Base-by-base conservation (phyloP, 2,888 invertebrate genomes). In the Torymus auratus region DNA sequence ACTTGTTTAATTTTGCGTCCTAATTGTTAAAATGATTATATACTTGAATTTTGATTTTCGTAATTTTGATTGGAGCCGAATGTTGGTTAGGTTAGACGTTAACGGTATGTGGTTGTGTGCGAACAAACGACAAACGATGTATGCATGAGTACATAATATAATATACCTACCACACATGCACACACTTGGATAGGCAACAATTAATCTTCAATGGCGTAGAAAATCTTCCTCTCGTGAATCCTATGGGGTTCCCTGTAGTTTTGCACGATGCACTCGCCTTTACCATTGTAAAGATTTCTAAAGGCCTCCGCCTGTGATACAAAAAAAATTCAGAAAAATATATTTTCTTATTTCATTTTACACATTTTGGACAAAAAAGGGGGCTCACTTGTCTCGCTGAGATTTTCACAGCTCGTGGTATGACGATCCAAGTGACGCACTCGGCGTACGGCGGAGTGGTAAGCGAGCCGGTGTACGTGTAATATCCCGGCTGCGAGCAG, bases 181-280 rank as follows among this genome's bases (percentile, higher is more conserved):
- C 1, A 41, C 7, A n/a, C n/a, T n/a, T n/a, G n/a, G n/a, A 41
- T 10, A 10, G 7, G 7, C 41, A 41, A 41, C 41, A 55, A 50
- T 41, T n/a, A 52, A 12, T 13, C 55, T 4, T 73, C 67, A 14
- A 41, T 23, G 3, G 68, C 82, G 23, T 28, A 72, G 17, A 69
- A 78, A 17, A 78, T 60, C 20, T 79, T 82, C 14, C 82, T 53
- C 0, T 72, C 88, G n/a, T 87, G 88, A 3, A 89, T 86, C 1
- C 92, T 91, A 86, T 93, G 92, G 2, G 93, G 87, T 0, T 91
- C 89, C 80, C 94, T 91, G 83, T 88, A 93, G 87, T 94, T 94
- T n/a, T 91, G 86, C 11, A 91, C 83, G 55, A 93, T 91, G 0
- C 92, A 92, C 71, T 92, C 91, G 28, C 87, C 88, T 67, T 90